Conservation (phyloP, 1,140 invertebrate genomes). For the Trigoniulus corallinus region DNA sequence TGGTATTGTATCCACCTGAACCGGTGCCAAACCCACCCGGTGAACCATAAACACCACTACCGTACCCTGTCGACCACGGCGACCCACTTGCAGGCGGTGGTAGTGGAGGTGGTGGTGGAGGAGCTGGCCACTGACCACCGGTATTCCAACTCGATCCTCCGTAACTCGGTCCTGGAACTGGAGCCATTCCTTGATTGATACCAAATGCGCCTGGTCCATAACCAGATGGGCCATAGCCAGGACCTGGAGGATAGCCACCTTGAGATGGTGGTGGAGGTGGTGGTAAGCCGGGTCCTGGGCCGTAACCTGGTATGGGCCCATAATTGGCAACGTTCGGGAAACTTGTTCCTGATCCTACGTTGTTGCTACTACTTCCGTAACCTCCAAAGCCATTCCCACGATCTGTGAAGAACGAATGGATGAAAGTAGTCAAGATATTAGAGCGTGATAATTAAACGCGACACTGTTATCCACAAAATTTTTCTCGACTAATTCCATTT, state of each 20-base stretch:
- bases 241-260: not conserved
- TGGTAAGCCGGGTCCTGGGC: not conserved
- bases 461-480: too few relatives aligned
- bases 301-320: not conserved
- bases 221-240: not conserved
- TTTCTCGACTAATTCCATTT: too few relatives aligned
- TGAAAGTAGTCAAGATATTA: too few relatives aligned
- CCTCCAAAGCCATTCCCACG: slow-evolving; percentile 1
- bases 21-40: not conserved
- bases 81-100: not conserved
- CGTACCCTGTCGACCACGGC: not conserved
- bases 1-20: not conserved
- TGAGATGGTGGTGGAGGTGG: not conserved
- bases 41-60: not conserved
- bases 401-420: not conserved
- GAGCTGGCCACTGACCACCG: not conserved
- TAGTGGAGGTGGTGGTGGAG: not conserved
- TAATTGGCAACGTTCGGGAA: not conserved
- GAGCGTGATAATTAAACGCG: too few relatives aligned
- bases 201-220: not conserved
- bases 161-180: not conserved
- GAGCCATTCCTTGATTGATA: not conserved
- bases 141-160: not conserved
- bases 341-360: not conserved
- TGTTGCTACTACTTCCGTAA: not conserved